These are phyloP conservation scores for Eospalax fontanierii DNA, from an alignment of 2,797 vertebrate species.

Conservation along the genomic window DNA sequence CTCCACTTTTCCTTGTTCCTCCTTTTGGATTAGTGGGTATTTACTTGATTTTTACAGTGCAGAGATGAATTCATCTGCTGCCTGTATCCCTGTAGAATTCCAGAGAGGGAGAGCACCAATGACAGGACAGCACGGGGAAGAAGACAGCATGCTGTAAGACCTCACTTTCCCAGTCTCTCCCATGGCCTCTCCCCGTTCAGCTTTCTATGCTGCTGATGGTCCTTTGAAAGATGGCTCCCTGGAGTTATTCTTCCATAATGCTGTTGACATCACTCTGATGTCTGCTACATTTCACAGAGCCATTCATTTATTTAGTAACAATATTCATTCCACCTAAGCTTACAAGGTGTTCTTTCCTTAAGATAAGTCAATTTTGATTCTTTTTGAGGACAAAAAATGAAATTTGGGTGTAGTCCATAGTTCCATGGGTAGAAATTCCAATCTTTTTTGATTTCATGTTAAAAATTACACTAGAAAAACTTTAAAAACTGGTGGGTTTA, in stretches of 20 bases:
- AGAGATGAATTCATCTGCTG: background rate
- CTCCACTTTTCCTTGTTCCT: background rate
- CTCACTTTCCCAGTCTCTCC: background rate
- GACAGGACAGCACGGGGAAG: background rate
- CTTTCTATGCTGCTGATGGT: background rate
- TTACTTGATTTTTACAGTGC: background rate
- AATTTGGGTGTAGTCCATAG: constrained; percentile 34
- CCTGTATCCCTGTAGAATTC: background rate
- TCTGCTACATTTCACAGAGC: constrained; percentile 43
- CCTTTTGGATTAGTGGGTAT: background rate
- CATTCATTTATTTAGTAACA: constrained; percentile 57
- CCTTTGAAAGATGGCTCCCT: background rate
- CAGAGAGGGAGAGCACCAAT: background rate
- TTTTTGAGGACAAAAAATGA: constrained; percentile 44
- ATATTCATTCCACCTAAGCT: background rate
- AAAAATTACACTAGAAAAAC: background rate
- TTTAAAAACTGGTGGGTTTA: constrained; percentile 17
- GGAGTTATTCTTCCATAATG: background rate
- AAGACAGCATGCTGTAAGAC: background rate
- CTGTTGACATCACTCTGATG: background rate
- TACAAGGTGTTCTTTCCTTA: constrained; percentile 29
- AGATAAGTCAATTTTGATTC: constrained; percentile 47
- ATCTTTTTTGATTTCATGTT: constrained; percentile 40
- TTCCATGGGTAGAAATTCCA: constrained; percentile 39
- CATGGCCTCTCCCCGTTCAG: background rate